phyloP scores from a whole-genome alignment of 2,797 vertebrate genomes.

The Chiroxiphia lanceolata region DNA sequence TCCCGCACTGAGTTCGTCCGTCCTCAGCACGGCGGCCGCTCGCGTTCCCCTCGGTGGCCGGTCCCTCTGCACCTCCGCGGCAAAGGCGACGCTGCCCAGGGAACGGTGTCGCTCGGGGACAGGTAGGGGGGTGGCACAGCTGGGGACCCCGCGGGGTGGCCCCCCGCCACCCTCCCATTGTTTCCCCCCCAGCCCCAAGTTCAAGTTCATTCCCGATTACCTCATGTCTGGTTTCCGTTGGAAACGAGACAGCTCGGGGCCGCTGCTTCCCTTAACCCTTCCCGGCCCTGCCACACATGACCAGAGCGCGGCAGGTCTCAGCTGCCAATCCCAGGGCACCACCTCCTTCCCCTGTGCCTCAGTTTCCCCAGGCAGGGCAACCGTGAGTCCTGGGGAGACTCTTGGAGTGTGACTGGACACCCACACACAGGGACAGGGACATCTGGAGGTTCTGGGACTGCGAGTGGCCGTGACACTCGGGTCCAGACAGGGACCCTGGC shows the following conservation, averaged over 20 bases:
- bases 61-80: neutral
- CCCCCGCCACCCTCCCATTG: neutral
- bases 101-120: neutral
- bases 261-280: slow-evolving; percentile 55
- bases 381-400: neutral
- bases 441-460: neutral
- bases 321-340: neutral
- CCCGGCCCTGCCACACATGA: neutral
- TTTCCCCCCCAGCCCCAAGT: slow-evolving; percentile 62
- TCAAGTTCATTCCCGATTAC: slow-evolving; percentile 80
- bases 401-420: fast-evolving
- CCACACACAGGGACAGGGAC: fast-evolving
- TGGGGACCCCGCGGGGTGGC: neutral
- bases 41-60: fast-evolving
- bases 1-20: neutral
- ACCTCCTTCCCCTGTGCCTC: neutral
- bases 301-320: neutral
- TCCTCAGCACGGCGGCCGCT: neutral
- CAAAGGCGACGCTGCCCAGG: neutral
- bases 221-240: slow-evolving; percentile 86
- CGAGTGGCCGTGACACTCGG: fast-evolving
- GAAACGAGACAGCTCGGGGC: slow-evolving; percentile 81
- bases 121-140: neutral
- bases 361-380: neutral
- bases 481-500: neutral